Evolutionary conservation across 2,888 invertebrate species (phyloP).

Genomic region (Leptinotarsa peninsularis): DNA sequence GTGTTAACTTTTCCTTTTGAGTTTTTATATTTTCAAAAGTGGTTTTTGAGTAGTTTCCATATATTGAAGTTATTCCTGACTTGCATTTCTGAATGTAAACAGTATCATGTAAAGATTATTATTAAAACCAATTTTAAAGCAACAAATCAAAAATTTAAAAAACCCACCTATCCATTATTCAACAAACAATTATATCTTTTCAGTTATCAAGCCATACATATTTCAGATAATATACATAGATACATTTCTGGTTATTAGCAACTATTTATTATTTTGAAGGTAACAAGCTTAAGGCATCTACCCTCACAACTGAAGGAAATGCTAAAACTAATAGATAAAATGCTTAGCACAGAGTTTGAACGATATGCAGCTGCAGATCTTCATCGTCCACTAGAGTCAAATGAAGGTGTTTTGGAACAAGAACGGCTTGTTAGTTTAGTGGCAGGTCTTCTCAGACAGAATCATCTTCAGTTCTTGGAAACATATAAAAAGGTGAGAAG

Average conservation of each 20-base stretch:
- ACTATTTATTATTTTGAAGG: constrained; percentile 23
- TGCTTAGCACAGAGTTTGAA: constrained; percentile 95
- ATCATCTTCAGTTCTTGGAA: constrained; percentile 89
- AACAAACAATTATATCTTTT: too few relatives aligned
- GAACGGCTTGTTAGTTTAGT: constrained; percentile 77
- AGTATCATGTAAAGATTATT: too few relatives aligned
- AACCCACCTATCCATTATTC: too few relatives aligned
- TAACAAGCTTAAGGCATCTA: constrained; percentile 95
- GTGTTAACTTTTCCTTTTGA: too few relatives aligned
- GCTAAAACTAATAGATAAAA: constrained; percentile 94
- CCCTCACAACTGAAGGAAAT: constrained; percentile 96
- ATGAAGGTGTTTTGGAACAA: constrained; percentile 77
- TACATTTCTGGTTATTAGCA: background rate
- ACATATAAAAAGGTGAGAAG: constrained; percentile 73
- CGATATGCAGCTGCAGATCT: constrained; percentile 91
- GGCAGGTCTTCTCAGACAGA: constrained; percentile 88
- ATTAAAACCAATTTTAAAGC: too few relatives aligned
- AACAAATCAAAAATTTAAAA: too few relatives aligned
- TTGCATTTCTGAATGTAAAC: too few relatives aligned
- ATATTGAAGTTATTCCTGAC: too few relatives aligned
- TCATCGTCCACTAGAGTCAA: constrained; percentile 79
- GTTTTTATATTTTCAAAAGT: too few relatives aligned
- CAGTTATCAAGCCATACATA: too few relatives aligned
- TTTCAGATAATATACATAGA: too few relatives aligned
- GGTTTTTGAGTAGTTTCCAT: too few relatives aligned